These are phyloP conservation scores for Garrulus glandarius DNA, from an alignment of 2,797 vertebrate genomes.

Conservation along the genomic window DNA sequence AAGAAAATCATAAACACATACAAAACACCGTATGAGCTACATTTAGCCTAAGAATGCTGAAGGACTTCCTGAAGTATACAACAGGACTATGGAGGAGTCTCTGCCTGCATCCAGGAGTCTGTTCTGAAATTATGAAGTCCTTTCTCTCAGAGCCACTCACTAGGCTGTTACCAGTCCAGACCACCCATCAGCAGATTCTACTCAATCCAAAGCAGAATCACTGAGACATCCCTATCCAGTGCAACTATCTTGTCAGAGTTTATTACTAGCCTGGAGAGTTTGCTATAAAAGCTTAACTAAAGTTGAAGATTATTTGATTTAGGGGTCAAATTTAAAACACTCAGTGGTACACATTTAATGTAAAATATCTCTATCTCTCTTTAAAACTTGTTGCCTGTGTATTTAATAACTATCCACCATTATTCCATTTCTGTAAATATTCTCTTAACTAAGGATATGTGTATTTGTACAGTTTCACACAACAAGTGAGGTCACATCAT, in stretches of 20 bases:
- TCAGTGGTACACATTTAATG: neutral
- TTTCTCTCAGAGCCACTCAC: neutral
- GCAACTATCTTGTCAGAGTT: neutral
- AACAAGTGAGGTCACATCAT: neutral
- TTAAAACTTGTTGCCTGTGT: neutral
- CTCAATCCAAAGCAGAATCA: neutral
- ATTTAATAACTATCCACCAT: neutral
- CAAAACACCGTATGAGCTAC: neutral
- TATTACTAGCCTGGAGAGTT: neutral
- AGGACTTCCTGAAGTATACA: neutral
- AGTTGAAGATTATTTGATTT: neutral
- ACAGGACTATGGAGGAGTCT: neutral
- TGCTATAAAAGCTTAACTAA: neutral
- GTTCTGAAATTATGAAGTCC: neutral
- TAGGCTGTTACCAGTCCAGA: neutral
- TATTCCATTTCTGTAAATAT: neutral
- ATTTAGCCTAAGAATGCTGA: neutral
- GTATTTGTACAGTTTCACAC: neutral
- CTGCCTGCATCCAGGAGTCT: neutral
- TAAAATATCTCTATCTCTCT: neutral
- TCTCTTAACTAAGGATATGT: neutral
- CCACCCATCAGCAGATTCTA: neutral
- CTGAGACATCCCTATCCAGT: neutral
- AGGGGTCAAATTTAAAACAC: neutral
- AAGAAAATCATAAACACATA: neutral